phyloP scores from a whole-genome alignment of 2,797 vertebrate genomes.

The Crax fasciolata region DNA sequence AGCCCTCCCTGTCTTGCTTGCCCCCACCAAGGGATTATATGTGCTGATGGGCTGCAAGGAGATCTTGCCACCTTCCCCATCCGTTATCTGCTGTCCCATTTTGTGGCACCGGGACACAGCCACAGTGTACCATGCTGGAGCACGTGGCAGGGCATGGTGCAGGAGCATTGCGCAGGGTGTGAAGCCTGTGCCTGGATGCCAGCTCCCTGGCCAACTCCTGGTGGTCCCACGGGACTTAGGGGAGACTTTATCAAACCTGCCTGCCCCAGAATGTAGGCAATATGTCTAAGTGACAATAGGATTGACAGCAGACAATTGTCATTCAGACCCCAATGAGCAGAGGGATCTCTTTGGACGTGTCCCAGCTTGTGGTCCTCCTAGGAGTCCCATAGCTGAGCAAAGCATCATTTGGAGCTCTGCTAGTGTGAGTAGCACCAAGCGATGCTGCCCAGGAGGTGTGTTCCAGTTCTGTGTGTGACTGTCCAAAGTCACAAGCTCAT shows the following conservation, averaged over 20 bases:
- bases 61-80: neutral
- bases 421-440: neutral
- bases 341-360: neutral
- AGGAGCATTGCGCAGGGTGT: neutral
- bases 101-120: rapidly evolving
- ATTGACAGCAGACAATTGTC: neutral
- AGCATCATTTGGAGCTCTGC: neutral
- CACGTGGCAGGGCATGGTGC: neutral
- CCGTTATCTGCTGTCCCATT: neutral
- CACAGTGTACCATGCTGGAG: neutral
- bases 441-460: neutral
- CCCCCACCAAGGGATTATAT: neutral
- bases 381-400: neutral
- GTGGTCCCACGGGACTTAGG: neutral
- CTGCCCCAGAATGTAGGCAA: neutral
- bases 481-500: neutral
- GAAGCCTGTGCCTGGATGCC: neutral
- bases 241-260: neutral
- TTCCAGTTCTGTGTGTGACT: neutral
- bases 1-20: neutral
- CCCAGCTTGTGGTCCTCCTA: neutral
- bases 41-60: neutral
- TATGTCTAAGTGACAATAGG: neutral
- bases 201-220: neutral
- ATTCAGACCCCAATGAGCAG: neutral